Percentiles rank a stretch among this genome's conserved stretches.
Evolutionary conservation across 2,888 invertebrate species (phyloP).

Genomic region (Myopa tessellatipennis): DNA sequence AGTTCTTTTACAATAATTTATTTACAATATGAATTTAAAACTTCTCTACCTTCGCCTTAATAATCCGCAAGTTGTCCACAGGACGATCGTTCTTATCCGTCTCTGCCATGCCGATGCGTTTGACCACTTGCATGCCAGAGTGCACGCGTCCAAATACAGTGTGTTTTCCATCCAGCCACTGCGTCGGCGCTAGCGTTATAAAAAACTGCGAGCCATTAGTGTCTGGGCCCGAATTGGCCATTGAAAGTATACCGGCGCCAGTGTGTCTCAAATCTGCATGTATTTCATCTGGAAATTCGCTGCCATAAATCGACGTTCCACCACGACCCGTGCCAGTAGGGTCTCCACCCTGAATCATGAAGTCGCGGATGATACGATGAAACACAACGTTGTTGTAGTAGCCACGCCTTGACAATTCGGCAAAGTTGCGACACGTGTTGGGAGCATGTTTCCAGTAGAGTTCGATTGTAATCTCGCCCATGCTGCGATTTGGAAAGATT

Average conservation of each 20-base stretch:
- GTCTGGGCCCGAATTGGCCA: conserved; percentile 98
- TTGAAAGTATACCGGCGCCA: conserved; percentile 90
- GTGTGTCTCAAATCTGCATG: conserved; percentile 94
- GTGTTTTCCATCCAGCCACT: conserved; percentile 98
- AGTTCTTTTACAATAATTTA: conserved; percentile 7
- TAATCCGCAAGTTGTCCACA: conserved; percentile 85
- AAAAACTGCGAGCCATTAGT: conserved; percentile 99
- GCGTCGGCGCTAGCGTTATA: conserved; percentile 94
- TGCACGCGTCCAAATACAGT: conserved; percentile 93
- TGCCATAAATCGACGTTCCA: conserved; percentile 96
- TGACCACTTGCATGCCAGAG: conserved; percentile 90
- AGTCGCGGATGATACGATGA: conserved; percentile 93
- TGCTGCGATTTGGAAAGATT: conserved; percentile 70
- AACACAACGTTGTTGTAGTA: conserved; percentile 97
- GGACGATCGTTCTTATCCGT: conserved; percentile 94
- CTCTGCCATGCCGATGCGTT: conserved; percentile 92
- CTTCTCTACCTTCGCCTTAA: conserved; percentile 70
- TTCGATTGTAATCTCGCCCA: conserved; percentile 93
- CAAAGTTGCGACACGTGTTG: conserved; percentile 97
- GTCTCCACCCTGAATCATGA: conserved; percentile 96
- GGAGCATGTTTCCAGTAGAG: conserved; percentile 99
- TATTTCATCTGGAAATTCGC: conserved; percentile 95
- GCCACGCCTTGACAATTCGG: conserved; percentile 90
- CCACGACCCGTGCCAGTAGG: conserved; percentile 97
- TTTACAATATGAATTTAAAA: conserved; percentile 45